Evolutionary conservation across 2,797 vertebrate genomes (phyloP).

Genomic region (Brachymystax lenok): DNA sequence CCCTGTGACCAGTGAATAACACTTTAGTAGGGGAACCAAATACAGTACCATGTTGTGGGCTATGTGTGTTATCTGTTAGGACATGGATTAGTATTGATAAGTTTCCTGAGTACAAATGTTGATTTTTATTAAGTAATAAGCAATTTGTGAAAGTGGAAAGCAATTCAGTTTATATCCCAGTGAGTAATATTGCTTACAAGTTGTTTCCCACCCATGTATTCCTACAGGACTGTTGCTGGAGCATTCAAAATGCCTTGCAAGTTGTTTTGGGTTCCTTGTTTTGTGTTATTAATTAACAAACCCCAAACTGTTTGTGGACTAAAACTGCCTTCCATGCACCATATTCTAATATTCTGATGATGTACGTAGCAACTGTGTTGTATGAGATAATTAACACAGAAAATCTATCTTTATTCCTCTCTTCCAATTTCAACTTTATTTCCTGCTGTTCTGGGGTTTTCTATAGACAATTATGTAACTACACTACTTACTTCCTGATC

Average conservation of each 20-base stretch:
- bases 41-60: too few species aligned
- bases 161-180: not conserved
- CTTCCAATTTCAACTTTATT: not conserved
- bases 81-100: not conserved
- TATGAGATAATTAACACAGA: slow-evolving; percentile 39
- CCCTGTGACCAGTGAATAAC: not conserved
- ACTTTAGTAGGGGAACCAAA: not conserved
- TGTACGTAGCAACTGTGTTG: too few species aligned
- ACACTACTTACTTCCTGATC: not conserved
- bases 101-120: not conserved
- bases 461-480: not conserved
- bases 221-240: slow-evolving; percentile 4
- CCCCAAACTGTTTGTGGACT: slow-evolving; percentile 36
- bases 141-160: not conserved
- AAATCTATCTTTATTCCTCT: not conserved
- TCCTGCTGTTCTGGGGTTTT: not conserved
- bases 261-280: slow-evolving; percentile 10
- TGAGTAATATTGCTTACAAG: not conserved
- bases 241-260: not conserved
- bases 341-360: slow-evolving; percentile 37
- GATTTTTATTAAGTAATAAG: not conserved
- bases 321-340: slow-evolving; percentile 14
- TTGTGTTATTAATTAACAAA: slow-evolving; percentile 40
- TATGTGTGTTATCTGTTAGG: too few species aligned
- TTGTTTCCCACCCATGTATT: not conserved